These are phyloP conservation scores for Lates calcarifer DNA, from an alignment of 2,113 vertebrate genomes.

Conservation along the genomic window DNA sequence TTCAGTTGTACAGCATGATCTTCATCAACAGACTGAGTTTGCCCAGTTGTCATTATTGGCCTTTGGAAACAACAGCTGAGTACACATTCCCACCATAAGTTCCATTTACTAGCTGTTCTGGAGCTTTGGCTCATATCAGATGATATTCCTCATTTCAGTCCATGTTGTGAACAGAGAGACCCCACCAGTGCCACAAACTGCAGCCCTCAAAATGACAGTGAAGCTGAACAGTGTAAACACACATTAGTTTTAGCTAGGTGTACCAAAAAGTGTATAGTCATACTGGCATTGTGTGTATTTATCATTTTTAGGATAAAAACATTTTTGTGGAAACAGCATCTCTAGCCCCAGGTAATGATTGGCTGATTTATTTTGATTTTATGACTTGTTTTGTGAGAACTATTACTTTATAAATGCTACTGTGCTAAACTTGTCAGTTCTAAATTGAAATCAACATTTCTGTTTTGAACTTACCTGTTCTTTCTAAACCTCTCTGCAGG, in stretches of 20 bases:
- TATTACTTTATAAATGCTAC: not conserved
- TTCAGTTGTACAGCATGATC: not conserved
- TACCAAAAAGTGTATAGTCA: too few relatives aligned
- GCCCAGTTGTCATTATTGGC: not conserved
- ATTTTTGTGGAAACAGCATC: not conserved
- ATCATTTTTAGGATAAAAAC: not conserved
- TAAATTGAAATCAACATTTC: not conserved
- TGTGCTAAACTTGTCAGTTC: not conserved
- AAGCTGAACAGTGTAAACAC: too few relatives aligned
- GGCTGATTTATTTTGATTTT: not conserved
- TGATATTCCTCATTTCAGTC: not conserved
- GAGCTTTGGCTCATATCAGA: not conserved
- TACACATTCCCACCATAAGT: not conserved
- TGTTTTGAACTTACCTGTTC: not conserved
- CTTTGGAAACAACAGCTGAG: not conserved
- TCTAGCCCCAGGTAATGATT: not conserved
- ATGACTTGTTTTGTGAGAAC: not conserved
- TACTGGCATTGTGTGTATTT: not conserved
- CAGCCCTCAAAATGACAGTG: too few relatives aligned
- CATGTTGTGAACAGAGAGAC: not conserved
- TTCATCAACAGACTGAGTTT: not conserved
- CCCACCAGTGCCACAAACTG: too few relatives aligned
- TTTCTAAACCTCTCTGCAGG: not conserved
- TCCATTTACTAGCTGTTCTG: not conserved
- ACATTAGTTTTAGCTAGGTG: too few relatives aligned